Percentiles rank a stretch among this genome's conserved stretches.
phyloP scores from a whole-genome alignment of 1,140 invertebrate genomes.

The Eciton burchellii region DNA sequence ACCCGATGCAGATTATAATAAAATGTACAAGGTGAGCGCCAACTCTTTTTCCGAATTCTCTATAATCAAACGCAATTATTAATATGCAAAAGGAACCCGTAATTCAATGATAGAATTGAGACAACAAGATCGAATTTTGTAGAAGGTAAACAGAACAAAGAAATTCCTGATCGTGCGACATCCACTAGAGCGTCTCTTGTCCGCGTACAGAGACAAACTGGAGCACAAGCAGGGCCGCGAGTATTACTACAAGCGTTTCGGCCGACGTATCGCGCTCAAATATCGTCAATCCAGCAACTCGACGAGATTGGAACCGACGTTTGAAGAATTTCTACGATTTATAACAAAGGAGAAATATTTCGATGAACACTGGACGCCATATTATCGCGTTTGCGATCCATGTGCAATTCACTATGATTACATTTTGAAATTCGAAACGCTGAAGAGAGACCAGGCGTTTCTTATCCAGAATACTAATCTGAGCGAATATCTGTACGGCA shows the following conservation, averaged over 20 bases:
- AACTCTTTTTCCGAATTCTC: background rate
- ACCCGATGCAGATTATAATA: slow-evolving; percentile 57
- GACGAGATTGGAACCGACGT: slow-evolving; percentile 85
- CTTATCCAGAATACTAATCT: slow-evolving; percentile 88
- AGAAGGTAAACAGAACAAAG: slow-evolving; percentile 74
- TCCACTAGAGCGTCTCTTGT: slow-evolving; percentile 88
- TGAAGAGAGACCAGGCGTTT: slow-evolving; percentile 88
- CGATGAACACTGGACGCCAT: slow-evolving; percentile 86
- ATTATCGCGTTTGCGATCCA: slow-evolving; percentile 81
- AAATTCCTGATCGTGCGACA: slow-evolving; percentile 86
- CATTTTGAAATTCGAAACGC: slow-evolving; percentile 83
- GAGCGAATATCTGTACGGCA: slow-evolving; percentile 85
- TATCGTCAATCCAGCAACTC: slow-evolving; percentile 77
- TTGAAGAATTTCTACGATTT: slow-evolving; percentile 90
- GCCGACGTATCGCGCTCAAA: slow-evolving; percentile 82
- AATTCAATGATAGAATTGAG: background rate
- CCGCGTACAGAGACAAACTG: slow-evolving; percentile 89
- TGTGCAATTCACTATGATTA: slow-evolving; percentile 83
- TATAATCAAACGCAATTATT: slow-evolving; percentile 1
- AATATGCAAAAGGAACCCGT: background rate
- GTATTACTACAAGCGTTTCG: slow-evolving; percentile 82
- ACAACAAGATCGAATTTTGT: slow-evolving; percentile 38
- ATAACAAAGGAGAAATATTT: slow-evolving; percentile 84
- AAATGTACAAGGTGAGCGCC: slow-evolving; percentile 73
- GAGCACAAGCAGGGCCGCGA: slow-evolving; percentile 83